Base-by-base conservation (phyloP, 2,888 invertebrate species). In the Machimus atricapillus region DNA sequence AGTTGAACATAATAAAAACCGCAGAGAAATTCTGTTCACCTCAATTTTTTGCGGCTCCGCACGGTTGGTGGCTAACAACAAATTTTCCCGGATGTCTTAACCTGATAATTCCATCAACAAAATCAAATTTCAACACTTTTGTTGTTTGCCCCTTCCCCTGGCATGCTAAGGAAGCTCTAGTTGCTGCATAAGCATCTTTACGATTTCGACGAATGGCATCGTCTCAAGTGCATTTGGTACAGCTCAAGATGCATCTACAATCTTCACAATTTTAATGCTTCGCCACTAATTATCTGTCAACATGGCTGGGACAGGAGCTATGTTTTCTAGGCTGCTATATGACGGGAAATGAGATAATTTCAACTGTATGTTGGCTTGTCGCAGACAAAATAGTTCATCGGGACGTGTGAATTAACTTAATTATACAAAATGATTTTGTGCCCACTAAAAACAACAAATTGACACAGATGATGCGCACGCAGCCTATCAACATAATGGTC, bases 311-410 rank as follows among this genome's bases (percentile, higher is more conserved):
- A 37, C 23, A 19, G 14, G 66, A 19, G 78, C n/a, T 43, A 40
- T n/a, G 40, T 78, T 78, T 19, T 37, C 43, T 40, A n/a, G 78
- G 78, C 43, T 78, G 78, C 43, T 46, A 43, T 46, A 43, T 43
- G 78, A 78, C 78, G 78, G 78, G 78, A 78, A 78, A 78, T 78
- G 78, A 78, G 78, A 23, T 78, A 78, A 78, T 78, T 78, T 78
- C 78, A 23, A 2, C 43, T 76, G n/a, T 78, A 19, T 66, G 66
- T 52, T 52, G 43, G 16, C 66, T 66, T 66, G 66, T 66, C 66
- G 66, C 66, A 66, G 66, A 66, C 66, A 66, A 66, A 66, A 66
- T 66, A 66, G 66, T 66, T 27, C 66, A 66, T 66, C 66, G 66
- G 66, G 66, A 66, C 66, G 66, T 66, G 66, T 66, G 66, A 66